phyloP scores from a whole-genome alignment of 2,888 invertebrate genomes.

The Heteropelma amictum region DNA sequence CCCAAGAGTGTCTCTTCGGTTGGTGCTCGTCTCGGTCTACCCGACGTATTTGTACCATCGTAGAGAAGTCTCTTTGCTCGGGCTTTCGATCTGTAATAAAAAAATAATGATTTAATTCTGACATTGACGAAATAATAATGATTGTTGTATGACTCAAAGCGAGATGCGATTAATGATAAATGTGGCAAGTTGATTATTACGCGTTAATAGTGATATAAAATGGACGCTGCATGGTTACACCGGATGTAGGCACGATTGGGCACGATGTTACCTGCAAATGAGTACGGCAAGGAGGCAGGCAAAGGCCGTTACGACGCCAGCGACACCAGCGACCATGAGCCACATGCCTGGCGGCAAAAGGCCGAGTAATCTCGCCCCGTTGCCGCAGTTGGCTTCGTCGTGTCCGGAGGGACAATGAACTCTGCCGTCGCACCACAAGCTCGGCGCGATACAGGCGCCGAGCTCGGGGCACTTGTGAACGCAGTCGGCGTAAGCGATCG shows the following conservation, averaged over 20 bases:
- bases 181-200: too few relatives aligned
- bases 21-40: slow-evolving; percentile 80
- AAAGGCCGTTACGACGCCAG: slow-evolving; percentile 78
- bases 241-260: background rate
- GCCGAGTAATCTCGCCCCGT: slow-evolving; percentile 78
- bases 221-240: background rate
- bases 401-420: slow-evolving; percentile 79
- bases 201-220: too few relatives aligned
- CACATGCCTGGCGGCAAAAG: slow-evolving; percentile 79
- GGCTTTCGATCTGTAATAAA: slow-evolving; percentile 80
- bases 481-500: slow-evolving; percentile 69
- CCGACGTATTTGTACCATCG: slow-evolving; percentile 78
- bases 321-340: slow-evolving; percentile 73
- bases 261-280: slow-evolving; percentile 76
- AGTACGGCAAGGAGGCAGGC: slow-evolving; percentile 76
- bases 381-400: slow-evolving; percentile 83
- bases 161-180: background rate
- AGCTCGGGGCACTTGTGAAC: slow-evolving; percentile 76
- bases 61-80: slow-evolving; percentile 80
- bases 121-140: slow-evolving; percentile 55
- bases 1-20: slow-evolving; percentile 86
- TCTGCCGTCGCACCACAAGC: slow-evolving; percentile 79
- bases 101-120: slow-evolving; percentile 74
- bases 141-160: background rate
- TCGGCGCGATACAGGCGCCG: slow-evolving; percentile 76